These are phyloP conservation scores for Ophion ventricosus DNA, from an alignment of 2,888 invertebrate species.

Conservation along the genomic window DNA sequence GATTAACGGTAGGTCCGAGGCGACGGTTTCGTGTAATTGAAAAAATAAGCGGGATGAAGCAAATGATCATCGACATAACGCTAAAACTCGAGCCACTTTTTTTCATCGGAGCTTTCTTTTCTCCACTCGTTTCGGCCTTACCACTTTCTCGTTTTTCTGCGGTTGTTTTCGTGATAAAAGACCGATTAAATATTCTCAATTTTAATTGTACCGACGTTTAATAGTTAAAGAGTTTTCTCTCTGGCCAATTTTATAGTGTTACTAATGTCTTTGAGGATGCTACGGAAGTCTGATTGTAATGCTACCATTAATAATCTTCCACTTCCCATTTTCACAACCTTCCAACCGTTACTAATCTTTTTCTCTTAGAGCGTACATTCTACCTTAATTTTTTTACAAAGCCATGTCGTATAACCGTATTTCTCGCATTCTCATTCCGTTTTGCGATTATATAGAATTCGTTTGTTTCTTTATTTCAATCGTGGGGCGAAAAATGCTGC, in stretches of 20 bases:
- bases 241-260: constrained; percentile 35
- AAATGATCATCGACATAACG: constrained; percentile 67
- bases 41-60: constrained; percentile 65
- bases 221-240: constrained; percentile 40
- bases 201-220: constrained; percentile 37
- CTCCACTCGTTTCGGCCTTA: not conserved
- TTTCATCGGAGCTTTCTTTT: constrained; percentile 20
- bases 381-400: not conserved
- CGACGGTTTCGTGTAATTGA: constrained; percentile 66
- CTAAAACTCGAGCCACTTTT: constrained; percentile 50
- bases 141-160: constrained; percentile 37
- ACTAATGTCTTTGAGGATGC: constrained; percentile 50
- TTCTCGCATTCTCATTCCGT: constrained; percentile 7
- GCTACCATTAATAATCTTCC: constrained; percentile 41
- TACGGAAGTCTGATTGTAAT: constrained; percentile 50
- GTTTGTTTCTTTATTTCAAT: no score
- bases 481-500: no score
- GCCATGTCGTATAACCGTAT: constrained; percentile 1
- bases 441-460: not conserved
- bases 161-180: constrained; percentile 37
- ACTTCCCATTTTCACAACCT: constrained; percentile 21
- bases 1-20: constrained; percentile 60
- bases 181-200: constrained; percentile 56
- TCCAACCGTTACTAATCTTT: not conserved
- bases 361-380: not conserved